phyloP scores from a whole-genome alignment of 1,140 invertebrate genomes.

The Drosophila pandora region DNA sequence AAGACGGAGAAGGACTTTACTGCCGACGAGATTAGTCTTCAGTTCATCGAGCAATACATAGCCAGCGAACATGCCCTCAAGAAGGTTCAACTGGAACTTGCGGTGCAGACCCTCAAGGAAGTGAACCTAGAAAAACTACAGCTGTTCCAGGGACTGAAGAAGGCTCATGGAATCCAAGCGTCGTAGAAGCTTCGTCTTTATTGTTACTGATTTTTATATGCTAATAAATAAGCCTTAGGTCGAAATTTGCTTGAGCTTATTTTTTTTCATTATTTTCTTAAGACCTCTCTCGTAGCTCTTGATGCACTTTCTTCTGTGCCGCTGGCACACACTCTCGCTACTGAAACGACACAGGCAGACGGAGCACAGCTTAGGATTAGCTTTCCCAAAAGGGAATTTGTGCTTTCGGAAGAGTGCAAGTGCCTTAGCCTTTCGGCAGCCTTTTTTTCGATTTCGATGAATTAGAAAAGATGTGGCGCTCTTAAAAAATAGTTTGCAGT shows the following conservation, averaged over 20 bases:
- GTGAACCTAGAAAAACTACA: slow-evolving; percentile 85
- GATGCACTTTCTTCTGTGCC: slow-evolving; percentile 41
- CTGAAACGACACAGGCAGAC: slow-evolving; percentile 44
- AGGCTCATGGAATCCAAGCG: slow-evolving; percentile 86
- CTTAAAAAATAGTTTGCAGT: slow-evolving; percentile 37
- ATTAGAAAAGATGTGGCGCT: slow-evolving; percentile 25
- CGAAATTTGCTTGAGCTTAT: background rate
- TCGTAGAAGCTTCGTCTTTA: slow-evolving; percentile 21
- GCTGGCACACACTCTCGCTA: background rate
- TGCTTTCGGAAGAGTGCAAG: slow-evolving; percentile 4
- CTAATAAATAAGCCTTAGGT: slow-evolving; percentile 30
- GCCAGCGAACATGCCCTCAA: slow-evolving; percentile 85
- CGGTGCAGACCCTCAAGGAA: slow-evolving; percentile 88
- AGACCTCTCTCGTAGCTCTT: slow-evolving; percentile 13
- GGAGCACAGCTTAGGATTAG: slow-evolving; percentile 16
- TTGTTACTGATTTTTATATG: slow-evolving; percentile 52
- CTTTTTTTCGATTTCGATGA: slow-evolving; percentile 1
- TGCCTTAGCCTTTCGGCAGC: slow-evolving; percentile 23
- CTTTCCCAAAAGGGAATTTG: background rate
- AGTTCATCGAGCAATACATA: slow-evolving; percentile 87
- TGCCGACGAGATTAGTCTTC: slow-evolving; percentile 84
- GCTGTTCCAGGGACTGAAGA: slow-evolving; percentile 86
- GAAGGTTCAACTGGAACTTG: slow-evolving; percentile 86
- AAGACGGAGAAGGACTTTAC: slow-evolving; percentile 75
- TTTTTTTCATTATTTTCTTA: background rate